phyloP scores from a whole-genome alignment of 1,140 invertebrate genomes.

The honey bee (Apis mellifera) region DNA sequence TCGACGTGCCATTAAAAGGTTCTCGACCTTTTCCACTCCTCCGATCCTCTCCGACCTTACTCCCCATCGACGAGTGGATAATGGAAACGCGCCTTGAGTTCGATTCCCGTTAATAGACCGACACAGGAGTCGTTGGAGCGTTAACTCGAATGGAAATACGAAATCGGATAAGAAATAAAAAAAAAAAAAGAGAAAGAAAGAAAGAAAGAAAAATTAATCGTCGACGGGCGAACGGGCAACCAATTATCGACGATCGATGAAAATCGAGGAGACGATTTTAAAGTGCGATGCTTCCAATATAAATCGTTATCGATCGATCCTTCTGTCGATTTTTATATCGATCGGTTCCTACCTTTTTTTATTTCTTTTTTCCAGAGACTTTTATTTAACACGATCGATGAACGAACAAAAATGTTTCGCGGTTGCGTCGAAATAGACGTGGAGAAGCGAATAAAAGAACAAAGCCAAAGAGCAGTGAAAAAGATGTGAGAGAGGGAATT shows the following conservation, averaged over 20 bases:
- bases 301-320: slow-evolving; percentile 31
- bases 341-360: no score
- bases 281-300: not conserved
- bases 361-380: not conserved
- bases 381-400: not conserved
- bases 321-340: slow-evolving; percentile 12
- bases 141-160: slow-evolving; percentile 38
- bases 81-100: slow-evolving; percentile 32
- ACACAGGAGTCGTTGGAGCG: slow-evolving; percentile 16
- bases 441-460: not conserved
- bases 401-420: not conserved
- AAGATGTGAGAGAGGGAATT: not conserved
- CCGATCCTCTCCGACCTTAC: not conserved
- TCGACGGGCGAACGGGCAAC: slow-evolving; percentile 27
- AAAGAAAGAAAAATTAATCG: slow-evolving; percentile 5
- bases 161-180: not conserved
- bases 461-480: not conserved
- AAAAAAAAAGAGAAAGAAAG: not conserved
- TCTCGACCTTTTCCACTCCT: slow-evolving; percentile 13
- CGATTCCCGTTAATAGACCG: slow-evolving; percentile 41
- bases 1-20: not conserved
- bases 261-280: slow-evolving; percentile 22
- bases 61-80: slow-evolving; percentile 11
- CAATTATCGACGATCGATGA: slow-evolving; percentile 48
- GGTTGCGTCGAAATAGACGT: not conserved